Conservation (phyloP, 2,797 vertebrate genomes). For the Channa striata region DNA sequence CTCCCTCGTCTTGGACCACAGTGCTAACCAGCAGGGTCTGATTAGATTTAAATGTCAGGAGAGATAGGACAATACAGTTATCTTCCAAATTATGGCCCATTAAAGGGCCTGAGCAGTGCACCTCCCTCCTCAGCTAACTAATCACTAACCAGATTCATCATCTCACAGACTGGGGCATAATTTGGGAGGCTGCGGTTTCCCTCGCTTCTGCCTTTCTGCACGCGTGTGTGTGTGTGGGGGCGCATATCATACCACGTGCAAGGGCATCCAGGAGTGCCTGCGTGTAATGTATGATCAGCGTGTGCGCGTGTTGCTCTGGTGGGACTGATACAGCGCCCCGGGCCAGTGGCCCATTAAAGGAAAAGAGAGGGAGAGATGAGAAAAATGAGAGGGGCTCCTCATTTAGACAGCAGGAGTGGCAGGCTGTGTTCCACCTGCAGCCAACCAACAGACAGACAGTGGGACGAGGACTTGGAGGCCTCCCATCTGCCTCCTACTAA, state of each 20-base stretch:
- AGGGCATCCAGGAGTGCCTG: conserved; percentile 60
- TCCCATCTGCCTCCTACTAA: conserved; percentile 63
- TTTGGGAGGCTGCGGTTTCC: conserved; percentile 57
- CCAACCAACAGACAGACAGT: conserved; percentile 47
- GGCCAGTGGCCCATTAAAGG: conserved; percentile 72
- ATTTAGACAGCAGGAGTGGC: conserved; percentile 65
- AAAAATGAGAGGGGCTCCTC: conserved; percentile 49
- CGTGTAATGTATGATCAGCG: conserved; percentile 64
- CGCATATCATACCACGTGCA: conserved; percentile 35
- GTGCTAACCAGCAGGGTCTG: conserved; percentile 73
- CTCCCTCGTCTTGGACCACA: conserved; percentile 62
- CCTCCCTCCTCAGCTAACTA: conserved; percentile 75
- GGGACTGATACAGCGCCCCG: conserved; percentile 62
- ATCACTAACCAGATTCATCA: conserved; percentile 78
- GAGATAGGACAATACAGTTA: conserved; percentile 81
- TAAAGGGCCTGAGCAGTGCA: conserved; percentile 73
- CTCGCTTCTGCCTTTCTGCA: conserved; percentile 28
- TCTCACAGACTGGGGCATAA: conserved; percentile 63
- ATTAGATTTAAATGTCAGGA: conserved; percentile 83
- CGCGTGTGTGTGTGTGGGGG: conserved; percentile 22
- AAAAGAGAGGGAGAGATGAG: conserved; percentile 21
- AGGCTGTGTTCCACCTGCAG: conserved; percentile 65
- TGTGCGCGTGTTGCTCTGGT: conserved; percentile 53
- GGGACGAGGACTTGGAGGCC: conserved; percentile 32
- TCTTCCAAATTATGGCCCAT: conserved; percentile 81